phyloP scores from a whole-genome alignment of 1,140 invertebrate genomes.

The Idris sp. region DNA sequence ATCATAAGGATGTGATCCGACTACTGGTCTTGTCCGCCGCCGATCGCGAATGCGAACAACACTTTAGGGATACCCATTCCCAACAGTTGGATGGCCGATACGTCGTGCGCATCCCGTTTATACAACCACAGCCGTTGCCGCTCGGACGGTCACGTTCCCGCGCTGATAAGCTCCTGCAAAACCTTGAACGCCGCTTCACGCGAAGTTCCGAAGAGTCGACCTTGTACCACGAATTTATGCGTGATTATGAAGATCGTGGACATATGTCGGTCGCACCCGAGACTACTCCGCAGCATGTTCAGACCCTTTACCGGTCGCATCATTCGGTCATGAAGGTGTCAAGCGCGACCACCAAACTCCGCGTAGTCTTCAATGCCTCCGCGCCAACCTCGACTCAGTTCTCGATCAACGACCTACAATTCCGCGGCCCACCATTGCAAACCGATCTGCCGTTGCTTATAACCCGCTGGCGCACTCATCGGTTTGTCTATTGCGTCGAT shows the following conservation, averaged over 20 bases:
- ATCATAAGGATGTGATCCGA: too few species aligned
- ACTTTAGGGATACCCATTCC: too few species aligned
- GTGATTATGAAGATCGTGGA: constrained; percentile 1
- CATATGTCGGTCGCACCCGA: neutral
- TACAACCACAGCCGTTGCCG: neutral
- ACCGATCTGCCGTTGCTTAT: neutral
- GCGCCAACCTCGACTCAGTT: neutral
- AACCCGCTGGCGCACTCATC: neutral
- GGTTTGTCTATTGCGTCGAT: constrained; percentile 1
- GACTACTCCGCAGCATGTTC: too few species aligned
- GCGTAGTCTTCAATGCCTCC: neutral
- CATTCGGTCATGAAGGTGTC: neutral
- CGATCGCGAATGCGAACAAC: too few species aligned
- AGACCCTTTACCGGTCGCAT: neutral
- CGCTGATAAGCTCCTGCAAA: neutral
- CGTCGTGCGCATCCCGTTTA: neutral
- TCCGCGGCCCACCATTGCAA: neutral
- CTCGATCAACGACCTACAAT: neutral
- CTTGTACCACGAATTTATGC: neutral
- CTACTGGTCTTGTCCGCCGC: too few species aligned
- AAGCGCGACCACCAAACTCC: constrained; percentile 1
- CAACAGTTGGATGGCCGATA: too few species aligned
- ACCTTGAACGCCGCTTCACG: neutral
- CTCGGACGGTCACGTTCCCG: neutral
- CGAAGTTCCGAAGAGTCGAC: neutral